phyloP scores from a whole-genome alignment of 2,888 invertebrate species.

The Ormyrus labotus region DNA sequence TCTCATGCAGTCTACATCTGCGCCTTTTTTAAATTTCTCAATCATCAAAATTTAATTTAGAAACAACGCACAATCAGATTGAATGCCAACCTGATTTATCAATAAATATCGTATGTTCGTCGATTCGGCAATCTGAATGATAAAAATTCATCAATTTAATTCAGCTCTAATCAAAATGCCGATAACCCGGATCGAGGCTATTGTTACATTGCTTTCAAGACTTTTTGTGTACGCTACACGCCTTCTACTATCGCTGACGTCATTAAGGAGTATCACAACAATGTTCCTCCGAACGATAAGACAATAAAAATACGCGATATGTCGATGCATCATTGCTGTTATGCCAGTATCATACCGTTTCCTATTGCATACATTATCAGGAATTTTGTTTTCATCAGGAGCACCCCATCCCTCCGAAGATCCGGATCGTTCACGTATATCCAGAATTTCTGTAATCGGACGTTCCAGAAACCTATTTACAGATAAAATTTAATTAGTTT shows the following conservation, averaged over 20 bases:
- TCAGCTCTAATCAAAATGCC: constrained; percentile 25
- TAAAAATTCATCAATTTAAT: constrained; percentile 25
- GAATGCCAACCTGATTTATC: constrained; percentile 1
- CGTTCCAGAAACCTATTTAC: no score
- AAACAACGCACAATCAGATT: background rate
- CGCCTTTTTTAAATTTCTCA: no score
- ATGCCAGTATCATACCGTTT: constrained; percentile 16
- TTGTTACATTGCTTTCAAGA: constrained; percentile 24
- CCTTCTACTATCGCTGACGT: constrained; percentile 50
- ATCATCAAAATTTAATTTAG: no score
- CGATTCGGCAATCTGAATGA: constrained; percentile 8
- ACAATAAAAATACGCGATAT: constrained; percentile 36
- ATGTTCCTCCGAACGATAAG: constrained; percentile 13
- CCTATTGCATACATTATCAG: constrained; percentile 19
- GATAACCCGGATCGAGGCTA: constrained; percentile 37
- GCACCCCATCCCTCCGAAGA: background rate
- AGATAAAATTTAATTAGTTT: no score
- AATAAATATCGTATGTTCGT: constrained; percentile 13
- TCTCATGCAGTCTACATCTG: no score
- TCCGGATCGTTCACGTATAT: no score
- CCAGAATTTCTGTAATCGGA: no score
- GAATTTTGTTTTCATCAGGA: constrained; percentile 27
- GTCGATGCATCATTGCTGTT: constrained; percentile 8
- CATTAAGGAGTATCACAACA: constrained; percentile 38
- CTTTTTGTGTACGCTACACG: constrained; percentile 18